Base-by-base conservation (phyloP, 2,797 vertebrate species). In the Iguana delicatissima region DNA sequence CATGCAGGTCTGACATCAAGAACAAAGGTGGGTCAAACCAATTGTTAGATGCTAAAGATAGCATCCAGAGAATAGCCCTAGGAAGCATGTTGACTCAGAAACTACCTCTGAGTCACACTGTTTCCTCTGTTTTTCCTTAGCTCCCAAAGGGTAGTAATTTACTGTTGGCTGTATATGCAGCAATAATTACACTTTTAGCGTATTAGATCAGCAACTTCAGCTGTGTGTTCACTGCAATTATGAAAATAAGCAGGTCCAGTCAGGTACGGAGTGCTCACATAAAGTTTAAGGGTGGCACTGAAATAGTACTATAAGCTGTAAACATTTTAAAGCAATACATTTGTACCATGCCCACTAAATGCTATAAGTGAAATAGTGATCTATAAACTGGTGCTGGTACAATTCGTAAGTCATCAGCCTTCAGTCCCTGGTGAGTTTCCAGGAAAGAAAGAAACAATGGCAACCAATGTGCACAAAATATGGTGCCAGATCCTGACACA, bases 61-160 rank as follows among this genome's bases (percentile, higher is more conserved):
- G 88, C 80, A 89, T 80, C 84, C 42, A n/a, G 74, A 88, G 88
- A 89, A 38, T 62, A 92, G 81, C 3, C 76, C 72, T 85, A 87
- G 38, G 9, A 84, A 86, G 55, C 57, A 90, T 92, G 94, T 93
- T 93, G 90, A 85, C 76, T 89, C 91, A 89, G 79, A 89, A 62
- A 84, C 42, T 12, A 14, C 88, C 89, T 32, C 67, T 29, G 9
- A 74, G 57, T 96, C 92, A 88, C 92, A 7, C 50, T 89, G 72
- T 50, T 72, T 92, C 84, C 88, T 85, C 90, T 87, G 86, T 84
- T 69, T 91, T 57, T 91, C 89, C 10, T 16, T 87, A 42, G 67
- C 67, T 84, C 57, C 59, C 29, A 76, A 52, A 0, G 20, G 84
- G n/a, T 26, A 50, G 64, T 74, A 86, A 81, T 59, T 82, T 93